Evolutionary conservation across 2,113 vertebrate species (phyloP).

Genomic region (Psilopsiagon aurifrons): DNA sequence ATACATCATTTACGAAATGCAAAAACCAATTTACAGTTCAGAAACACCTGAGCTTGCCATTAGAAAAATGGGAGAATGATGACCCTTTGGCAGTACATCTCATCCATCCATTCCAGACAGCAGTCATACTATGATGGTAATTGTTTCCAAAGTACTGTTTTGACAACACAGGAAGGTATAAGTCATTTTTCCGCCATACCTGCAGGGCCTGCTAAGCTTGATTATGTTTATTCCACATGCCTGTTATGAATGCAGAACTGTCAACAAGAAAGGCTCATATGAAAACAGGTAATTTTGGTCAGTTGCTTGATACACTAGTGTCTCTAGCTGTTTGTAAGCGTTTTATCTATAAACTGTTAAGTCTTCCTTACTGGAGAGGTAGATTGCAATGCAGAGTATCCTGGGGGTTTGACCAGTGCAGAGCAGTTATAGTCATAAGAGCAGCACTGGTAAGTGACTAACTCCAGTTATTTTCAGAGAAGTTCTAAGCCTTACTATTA

Average conservation of each 20-base stretch:
- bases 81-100: slow-evolving; percentile 72
- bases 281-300: background rate
- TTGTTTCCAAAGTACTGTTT: slow-evolving; percentile 81
- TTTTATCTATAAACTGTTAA: background rate
- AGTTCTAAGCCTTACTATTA: background rate
- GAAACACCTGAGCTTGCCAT: slow-evolving; percentile 66
- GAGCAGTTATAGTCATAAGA: background rate
- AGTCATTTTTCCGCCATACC: slow-evolving; percentile 73
- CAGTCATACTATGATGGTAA: slow-evolving; percentile 76
- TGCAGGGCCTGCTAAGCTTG: slow-evolving; percentile 59
- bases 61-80: slow-evolving; percentile 80
- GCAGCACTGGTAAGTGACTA: background rate
- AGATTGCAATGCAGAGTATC: background rate
- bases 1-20: slow-evolving; percentile 65
- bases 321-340: background rate
- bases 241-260: slow-evolving; percentile 35
- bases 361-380: background rate
- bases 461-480: background rate
- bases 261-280: background rate
- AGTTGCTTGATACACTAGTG: background rate
- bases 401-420: background rate
- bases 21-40: slow-evolving; percentile 72
- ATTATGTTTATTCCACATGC: slow-evolving; percentile 68
- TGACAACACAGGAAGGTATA: slow-evolving; percentile 75
- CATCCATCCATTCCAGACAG: slow-evolving; percentile 78